phyloP scores from a whole-genome alignment of 2,888 invertebrate genomes.

The Polymixis lichenea region DNA sequence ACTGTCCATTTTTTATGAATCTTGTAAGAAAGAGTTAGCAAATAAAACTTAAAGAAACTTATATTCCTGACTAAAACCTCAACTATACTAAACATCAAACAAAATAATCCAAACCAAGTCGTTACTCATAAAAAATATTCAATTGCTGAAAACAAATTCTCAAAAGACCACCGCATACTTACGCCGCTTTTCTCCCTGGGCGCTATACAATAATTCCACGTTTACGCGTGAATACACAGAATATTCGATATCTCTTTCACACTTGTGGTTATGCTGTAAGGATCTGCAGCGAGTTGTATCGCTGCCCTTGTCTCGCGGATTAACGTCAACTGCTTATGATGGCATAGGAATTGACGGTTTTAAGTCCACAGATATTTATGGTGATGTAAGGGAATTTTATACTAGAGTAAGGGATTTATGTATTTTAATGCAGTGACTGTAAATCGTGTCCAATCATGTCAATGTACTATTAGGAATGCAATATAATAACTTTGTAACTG shows the following conservation, averaged over 20 bases:
- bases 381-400: conserved; percentile 73
- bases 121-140: conserved; percentile 1
- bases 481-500: background rate
- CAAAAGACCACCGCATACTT: conserved; percentile 67
- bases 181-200: conserved; percentile 78
- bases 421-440: conserved; percentile 20
- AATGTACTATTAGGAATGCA: background rate
- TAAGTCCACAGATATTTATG: conserved; percentile 80
- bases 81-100: conserved; percentile 9
- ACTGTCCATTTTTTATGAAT: background rate
- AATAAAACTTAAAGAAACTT: background rate
- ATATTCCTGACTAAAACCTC: background rate
- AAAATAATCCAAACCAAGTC: conserved; percentile 2
- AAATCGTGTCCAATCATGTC: no score
- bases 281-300: conserved; percentile 82
- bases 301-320: conserved; percentile 83
- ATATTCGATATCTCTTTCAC: conserved; percentile 87
- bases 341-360: conserved; percentile 85
- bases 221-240: conserved; percentile 89
- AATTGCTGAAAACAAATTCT: conserved; percentile 39
- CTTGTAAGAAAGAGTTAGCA: background rate
- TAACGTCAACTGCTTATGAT: conserved; percentile 87
- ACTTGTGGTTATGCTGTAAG: conserved; percentile 77
- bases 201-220: conserved; percentile 83
- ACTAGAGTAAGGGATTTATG: conserved; percentile 52